Base-by-base conservation (phyloP, 2,113 vertebrate genomes). In the Podocnemis expansa region DNA sequence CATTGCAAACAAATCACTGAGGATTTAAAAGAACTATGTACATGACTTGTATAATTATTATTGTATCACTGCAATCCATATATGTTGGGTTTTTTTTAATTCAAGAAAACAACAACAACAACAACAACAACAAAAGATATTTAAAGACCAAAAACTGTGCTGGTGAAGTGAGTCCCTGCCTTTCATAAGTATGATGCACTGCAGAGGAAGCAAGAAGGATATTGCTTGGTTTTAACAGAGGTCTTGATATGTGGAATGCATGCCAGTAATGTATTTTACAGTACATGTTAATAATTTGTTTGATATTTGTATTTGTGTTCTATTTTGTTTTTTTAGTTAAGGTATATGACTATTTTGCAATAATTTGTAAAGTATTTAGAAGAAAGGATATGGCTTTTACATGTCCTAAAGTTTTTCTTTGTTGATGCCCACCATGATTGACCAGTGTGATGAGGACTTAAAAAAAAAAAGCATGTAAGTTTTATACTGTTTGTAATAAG, bases 401-500 rank as follows among this genome's bases (percentile, higher is more conserved):
- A 97, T 82, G 98, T 98, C 98, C 98, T 98, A 98, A 98, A 95
- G 96, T 97, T 98, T 97, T 95, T 94, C 97, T 98, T 96, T 96
- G 98, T 98, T 98, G 97, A 96, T 97, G 97, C 98, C 97, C 97
- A 93, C 92, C 96, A 97, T 96, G 98, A 98, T 38, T 98, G 98
- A 98, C 90, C 96, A 93, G 96, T 98, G 98, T 98, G 98, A 96
- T 96, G 97, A 98, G 97, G 97, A 98, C 97, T 98, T 96, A 84
- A 58, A 88, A 86, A 91, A 56, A 96, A 94, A 96, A 97, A 98
- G 98, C 98, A 98, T 98, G 98, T 98, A 98, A 98, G 98, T 98
- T 98, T 98, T 98, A 94, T 98, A 98, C 98, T 98, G 98, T 98
- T 98, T 98, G 98, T 98, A 98, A 98, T 96, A 98, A 98, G 98